A percentile compares a stretch with the other conserved stretches of the same genome.
Evolutionary conservation across 92 coral and sea anemone genomes (phyloP).

Genomic region (Scolanthus callimorphus): DNA sequence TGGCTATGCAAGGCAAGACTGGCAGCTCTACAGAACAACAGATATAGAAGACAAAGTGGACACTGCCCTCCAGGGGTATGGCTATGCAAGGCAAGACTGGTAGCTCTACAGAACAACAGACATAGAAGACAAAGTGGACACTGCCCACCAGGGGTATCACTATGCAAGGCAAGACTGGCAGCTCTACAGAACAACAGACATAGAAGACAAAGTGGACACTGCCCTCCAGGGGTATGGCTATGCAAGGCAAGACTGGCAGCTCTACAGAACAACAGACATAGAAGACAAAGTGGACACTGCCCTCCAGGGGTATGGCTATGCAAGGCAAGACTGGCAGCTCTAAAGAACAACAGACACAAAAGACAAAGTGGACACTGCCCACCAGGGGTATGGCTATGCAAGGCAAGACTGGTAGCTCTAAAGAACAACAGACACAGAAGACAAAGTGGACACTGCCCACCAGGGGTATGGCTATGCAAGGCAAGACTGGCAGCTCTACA

Average conservation of each 20-base stretch:
- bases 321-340: too few relatives aligned
- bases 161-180: too few relatives aligned
- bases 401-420: neutral
- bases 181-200: conserved; percentile 1
- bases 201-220: conserved; percentile 10
- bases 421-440: conserved; percentile 1
- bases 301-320: conserved; percentile 13
- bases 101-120: neutral
- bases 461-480: conserved; percentile 14
- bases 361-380: conserved; percentile 7
- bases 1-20: conserved; percentile 4
- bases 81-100: conserved; percentile 2
- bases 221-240: conserved; percentile 18
- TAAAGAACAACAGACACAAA: conserved; percentile 1
- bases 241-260: too few relatives aligned
- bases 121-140: neutral
- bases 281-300: conserved; percentile 8
- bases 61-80: conserved; percentile 7
- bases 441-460: conserved; percentile 8
- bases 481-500: too few relatives aligned
- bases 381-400: conserved; percentile 22
- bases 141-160: conserved; percentile 5
- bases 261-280: conserved; percentile 3
- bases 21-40: too few relatives aligned
- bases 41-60: conserved; percentile 6